Evolutionary conservation across 2,113 vertebrate species (phyloP), one percentile per base, ranked within the genome.

Genomic region (Bostrychus sinensis): DNA sequence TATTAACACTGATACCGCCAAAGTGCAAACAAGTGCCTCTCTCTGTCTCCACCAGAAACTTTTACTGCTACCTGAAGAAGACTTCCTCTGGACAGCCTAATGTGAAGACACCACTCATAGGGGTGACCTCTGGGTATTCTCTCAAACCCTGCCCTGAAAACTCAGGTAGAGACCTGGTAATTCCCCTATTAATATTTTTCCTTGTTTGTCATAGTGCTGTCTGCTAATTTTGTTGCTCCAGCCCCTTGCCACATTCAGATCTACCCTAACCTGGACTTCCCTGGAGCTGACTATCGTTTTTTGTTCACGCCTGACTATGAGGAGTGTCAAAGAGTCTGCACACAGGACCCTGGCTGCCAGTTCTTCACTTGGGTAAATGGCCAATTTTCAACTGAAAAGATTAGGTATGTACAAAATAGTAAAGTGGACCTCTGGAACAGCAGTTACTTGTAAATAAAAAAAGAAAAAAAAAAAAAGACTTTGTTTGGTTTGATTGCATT

Each of bases 281-380:
- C 0, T 0, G 89, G 85, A 1, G 63, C n/a, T 1, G 89, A 90
- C 59, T 91, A 87, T 53, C 28, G n/a, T 1, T 0, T 0, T 7
- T 32, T 89, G 34, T 88, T 84, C 69, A 81, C 84, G 3, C 36
- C 71, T 3, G 55, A 70, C 72, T 45, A 59, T 14, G 25, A 77
- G 13, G 81, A 86, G 20, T 90, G 91, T 62, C 88, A 90, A 77
- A 69, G 61, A 30, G 66, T 25, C 20, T 92, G 91, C 80, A 90
- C 88, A 4, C 46, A 67, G 2, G 88, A 91, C 26, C 70, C 82
- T 4, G 13, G 0, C 10, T 92, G 89, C 38, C 68, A 82, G 58
- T 88, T 88, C 69, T 92, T 88, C 38, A 83, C 89, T 10, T 88
- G 75, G 2, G 0, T 16, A 3, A 8, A 63, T 2, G 30, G 0